Conservation (phyloP, 2,797 vertebrate genomes). For the Arnoldichthys spilopterus region DNA sequence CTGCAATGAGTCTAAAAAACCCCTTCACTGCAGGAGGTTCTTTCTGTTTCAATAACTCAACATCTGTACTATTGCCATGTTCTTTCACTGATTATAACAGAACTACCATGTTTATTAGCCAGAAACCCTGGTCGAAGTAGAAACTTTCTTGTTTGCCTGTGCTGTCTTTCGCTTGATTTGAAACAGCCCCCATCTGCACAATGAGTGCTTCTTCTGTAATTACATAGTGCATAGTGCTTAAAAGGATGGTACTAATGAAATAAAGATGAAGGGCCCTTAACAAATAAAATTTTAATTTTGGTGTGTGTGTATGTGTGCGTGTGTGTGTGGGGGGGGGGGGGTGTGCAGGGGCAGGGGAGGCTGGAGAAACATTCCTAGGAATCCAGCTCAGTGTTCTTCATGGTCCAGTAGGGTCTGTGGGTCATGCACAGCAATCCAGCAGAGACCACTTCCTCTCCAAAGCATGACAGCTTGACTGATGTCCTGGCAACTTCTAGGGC, state of each 20-base stretch:
- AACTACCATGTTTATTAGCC: not conserved
- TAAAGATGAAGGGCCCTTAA: not conserved
- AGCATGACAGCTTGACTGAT: slow-evolving; percentile 43
- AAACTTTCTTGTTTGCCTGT: not conserved
- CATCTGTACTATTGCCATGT: slow-evolving; percentile 3
- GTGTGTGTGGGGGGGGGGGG: too few species aligned
- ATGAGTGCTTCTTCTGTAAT: not conserved
- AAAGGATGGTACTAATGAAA: slow-evolving; percentile 5
- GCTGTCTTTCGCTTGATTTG: not conserved
- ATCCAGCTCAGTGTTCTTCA: slow-evolving; percentile 17
- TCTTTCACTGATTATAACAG: slow-evolving; percentile 1
- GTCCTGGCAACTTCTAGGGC: slow-evolving; percentile 2
- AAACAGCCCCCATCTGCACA: not conserved
- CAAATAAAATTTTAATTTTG: too few species aligned
- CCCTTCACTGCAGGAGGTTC: not conserved
- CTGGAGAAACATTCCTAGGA: slow-evolving; percentile 4
- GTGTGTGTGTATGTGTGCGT: too few species aligned
- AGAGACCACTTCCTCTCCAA: slow-evolving; percentile 38
- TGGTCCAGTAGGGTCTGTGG: slow-evolving; percentile 10
- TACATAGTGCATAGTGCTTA: too few species aligned
- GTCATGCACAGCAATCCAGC: slow-evolving; percentile 18
- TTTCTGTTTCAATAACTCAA: slow-evolving; percentile 1
- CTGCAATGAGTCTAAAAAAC: not conserved
- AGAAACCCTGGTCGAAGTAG: not conserved
- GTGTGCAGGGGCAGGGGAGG: too few species aligned